Percentiles rank a stretch among this genome's conserved stretches.
Conservation (phyloP, 2,113 vertebrate genomes). For the Actinemys pallida region DNA sequence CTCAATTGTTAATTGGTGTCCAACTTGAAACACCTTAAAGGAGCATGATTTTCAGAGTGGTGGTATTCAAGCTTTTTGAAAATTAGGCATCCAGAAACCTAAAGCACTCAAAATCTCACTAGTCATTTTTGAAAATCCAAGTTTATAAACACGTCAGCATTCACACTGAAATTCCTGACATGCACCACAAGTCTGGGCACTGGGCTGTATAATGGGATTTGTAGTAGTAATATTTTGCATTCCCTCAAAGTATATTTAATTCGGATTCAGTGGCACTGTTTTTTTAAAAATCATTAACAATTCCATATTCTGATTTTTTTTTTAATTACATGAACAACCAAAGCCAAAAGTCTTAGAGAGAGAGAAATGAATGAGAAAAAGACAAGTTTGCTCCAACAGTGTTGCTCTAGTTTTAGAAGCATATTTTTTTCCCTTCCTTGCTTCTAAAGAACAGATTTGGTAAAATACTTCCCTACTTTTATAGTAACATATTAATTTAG, state of each 20-base stretch:
- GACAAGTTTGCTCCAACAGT: not conserved
- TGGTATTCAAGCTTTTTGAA: not conserved
- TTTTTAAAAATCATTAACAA: not conserved
- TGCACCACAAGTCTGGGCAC: not conserved
- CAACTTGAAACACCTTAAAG: not conserved
- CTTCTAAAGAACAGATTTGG: not conserved
- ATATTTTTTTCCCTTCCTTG: not conserved
- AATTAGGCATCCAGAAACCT: not conserved
- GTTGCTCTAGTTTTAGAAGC: not conserved
- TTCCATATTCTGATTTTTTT: not conserved
- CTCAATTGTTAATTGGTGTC: not conserved
- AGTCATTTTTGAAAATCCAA: not conserved
- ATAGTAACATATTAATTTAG: not conserved
- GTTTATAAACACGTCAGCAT: not conserved
- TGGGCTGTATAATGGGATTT: not conserved
- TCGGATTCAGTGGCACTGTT: not conserved
- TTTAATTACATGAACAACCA: not conserved
- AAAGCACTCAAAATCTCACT: not conserved
- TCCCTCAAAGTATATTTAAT: not conserved
- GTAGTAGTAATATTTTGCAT: not conserved
- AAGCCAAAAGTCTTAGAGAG: not conserved
- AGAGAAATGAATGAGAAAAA: not conserved
- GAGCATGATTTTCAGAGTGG: not conserved
- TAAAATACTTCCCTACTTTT: not conserved
- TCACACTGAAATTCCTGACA: not conserved